Evolutionary conservation across 2,888 invertebrate species (phyloP), one percentile per base, ranked within the genome.

Genomic region (Drosophila leonis): DNA sequence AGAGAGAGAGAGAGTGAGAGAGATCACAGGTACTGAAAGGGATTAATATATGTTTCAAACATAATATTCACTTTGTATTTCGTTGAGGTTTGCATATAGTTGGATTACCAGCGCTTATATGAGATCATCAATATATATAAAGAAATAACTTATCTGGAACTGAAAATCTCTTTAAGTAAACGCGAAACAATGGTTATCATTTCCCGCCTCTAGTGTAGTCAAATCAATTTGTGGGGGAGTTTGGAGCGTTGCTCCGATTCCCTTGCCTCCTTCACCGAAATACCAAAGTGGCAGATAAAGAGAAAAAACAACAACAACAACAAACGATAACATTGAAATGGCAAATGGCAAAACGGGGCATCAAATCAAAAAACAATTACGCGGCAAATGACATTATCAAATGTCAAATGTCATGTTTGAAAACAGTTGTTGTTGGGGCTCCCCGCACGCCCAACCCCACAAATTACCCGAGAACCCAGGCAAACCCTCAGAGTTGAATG

Each of bases 311-410:
- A 35, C n/a, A n/a, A 65, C 48, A 73, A 51, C 41, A 73, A 61
- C 61, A n/a, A 65, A 72, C 41, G 60, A 62, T 35, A 51, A 61
- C 69, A 54, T 60, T 65, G 60, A 65, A 69, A 69, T 42, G 65
- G 63, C 49, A 65, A 75, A 37, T 51, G 68, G 65, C 57, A 37
- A 79, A 65, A 52, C 65, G 69, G 57, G 62, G 76, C 88, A 79
- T 82, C 85, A 85, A 85, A 88, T 85, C 85, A 85, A 85, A 85
- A 84, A 85, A 85, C 88, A 85, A 85, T 85, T 85, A 85, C 88
- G 86, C 80, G 85, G 88, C 86, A 88, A 86, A 88, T 86, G 86
- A 86, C 88, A 86, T 86, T 86, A 86, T 86, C 86, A 86, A 86
- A 86, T 86, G 86, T 88, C 85, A 86, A 86, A 86, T 83, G 88